Conservation (phyloP, 2,797 vertebrate species). For the Merluccius polli region DNA sequence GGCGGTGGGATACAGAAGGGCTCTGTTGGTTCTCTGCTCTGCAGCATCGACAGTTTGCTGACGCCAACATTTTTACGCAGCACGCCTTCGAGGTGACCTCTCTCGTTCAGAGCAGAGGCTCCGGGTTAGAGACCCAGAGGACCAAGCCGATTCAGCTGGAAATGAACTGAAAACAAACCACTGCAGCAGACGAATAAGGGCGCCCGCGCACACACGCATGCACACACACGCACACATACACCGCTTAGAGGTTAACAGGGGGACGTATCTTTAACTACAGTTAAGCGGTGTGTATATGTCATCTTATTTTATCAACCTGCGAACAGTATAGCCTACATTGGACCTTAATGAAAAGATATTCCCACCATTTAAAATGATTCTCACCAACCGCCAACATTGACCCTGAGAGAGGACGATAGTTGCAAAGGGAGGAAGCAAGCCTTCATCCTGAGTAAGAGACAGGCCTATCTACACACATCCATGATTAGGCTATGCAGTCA, state of each 20-base stretch:
- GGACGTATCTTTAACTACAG: background rate
- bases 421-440: background rate
- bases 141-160: conserved; percentile 53
- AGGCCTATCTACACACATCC: background rate
- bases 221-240: conserved; percentile 2
- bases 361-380: background rate
- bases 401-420: background rate
- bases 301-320: too few species aligned
- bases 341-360: background rate
- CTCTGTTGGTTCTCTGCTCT: background rate
- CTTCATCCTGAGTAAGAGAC: background rate
- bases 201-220: background rate
- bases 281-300: background rate
- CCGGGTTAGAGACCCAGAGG: conserved; percentile 34
- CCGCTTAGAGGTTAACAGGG: background rate
- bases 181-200: conserved; percentile 42
- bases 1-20: background rate
- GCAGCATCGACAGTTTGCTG: background rate
- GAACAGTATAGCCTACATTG: too few species aligned
- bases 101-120: background rate
- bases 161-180: conserved; percentile 24
- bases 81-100: conserved; percentile 61
- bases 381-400: background rate
- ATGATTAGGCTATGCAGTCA: background rate
- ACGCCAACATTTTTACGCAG: conserved; percentile 43